phyloP scores from a whole-genome alignment of 2,888 invertebrate genomes.

The Mamestra brassicae region DNA sequence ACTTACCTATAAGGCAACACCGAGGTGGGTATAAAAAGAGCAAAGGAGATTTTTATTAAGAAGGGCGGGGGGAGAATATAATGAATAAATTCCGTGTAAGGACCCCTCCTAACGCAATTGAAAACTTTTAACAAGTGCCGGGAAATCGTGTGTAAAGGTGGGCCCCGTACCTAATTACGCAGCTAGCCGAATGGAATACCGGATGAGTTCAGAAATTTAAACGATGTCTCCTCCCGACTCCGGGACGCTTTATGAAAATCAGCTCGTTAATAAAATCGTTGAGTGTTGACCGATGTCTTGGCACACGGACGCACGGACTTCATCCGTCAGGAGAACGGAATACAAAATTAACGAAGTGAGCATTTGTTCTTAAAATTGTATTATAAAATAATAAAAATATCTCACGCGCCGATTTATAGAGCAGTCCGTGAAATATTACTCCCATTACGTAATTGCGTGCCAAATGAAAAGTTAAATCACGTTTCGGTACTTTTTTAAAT shows the following conservation, averaged over 20 bases:
- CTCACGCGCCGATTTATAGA: slow-evolving; percentile 61
- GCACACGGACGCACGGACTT: slow-evolving; percentile 53
- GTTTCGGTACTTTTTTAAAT: slow-evolving; percentile 70
- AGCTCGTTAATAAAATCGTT: slow-evolving; percentile 82
- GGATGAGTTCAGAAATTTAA: slow-evolving; percentile 87
- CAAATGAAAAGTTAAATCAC: slow-evolving; percentile 72
- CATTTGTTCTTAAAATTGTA: slow-evolving; percentile 53
- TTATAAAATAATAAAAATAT: slow-evolving; percentile 51
- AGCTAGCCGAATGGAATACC: slow-evolving; percentile 83
- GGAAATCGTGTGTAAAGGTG: slow-evolving; percentile 91
- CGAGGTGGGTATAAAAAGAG: slow-evolving; percentile 82
- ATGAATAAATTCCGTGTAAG: slow-evolving; percentile 90
- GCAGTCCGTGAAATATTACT: slow-evolving; percentile 52
- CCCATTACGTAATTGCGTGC: slow-evolving; percentile 61
- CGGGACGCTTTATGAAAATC: slow-evolving; percentile 81
- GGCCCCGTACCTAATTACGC: slow-evolving; percentile 87
- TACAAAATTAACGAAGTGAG: slow-evolving; percentile 71
- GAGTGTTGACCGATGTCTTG: slow-evolving; percentile 78
- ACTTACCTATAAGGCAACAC: slow-evolving; percentile 84
- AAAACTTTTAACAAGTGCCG: slow-evolving; percentile 91
- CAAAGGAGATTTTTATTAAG: slow-evolving; percentile 88
- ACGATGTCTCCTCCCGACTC: slow-evolving; percentile 68
- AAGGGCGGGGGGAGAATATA: slow-evolving; percentile 84
- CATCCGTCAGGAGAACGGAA: slow-evolving; percentile 59
- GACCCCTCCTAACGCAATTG: slow-evolving; percentile 89